These are phyloP conservation scores for Pararge aegeria DNA, from an alignment of 1,140 invertebrate genomes.

Conservation along the genomic window DNA sequence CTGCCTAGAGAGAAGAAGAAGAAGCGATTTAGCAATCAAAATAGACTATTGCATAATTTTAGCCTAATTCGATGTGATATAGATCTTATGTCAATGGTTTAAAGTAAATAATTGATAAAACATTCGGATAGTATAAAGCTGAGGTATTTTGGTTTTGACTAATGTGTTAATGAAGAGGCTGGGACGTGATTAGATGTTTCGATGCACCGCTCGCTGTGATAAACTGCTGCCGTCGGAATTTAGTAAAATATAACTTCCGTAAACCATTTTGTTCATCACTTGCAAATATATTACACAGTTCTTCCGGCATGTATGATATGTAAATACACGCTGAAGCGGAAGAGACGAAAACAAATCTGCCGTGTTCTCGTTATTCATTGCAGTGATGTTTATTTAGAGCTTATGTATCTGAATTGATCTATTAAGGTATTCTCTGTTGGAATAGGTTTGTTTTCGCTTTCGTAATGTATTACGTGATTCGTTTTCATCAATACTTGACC, in stretches of 20 bases:
- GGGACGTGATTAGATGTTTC: constrained; percentile 44
- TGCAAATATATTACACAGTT: constrained; percentile 58
- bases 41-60: background rate
- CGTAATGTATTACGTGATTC: background rate
- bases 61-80: background rate
- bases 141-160: constrained; percentile 42
- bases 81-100: background rate
- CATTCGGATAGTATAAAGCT: constrained; percentile 34
- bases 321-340: constrained; percentile 60
- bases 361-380: constrained; percentile 39
- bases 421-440: background rate
- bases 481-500: background rate
- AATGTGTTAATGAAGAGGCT: constrained; percentile 40
- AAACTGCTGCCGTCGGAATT: constrained; percentile 46
- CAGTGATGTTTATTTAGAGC: constrained; percentile 34
- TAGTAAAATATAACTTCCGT: constrained; percentile 62
- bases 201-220: constrained; percentile 31
- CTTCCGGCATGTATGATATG: constrained; percentile 62
- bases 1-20: no score
- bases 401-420: constrained; percentile 19
- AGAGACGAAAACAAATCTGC: constrained; percentile 66
- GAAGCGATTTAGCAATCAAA: background rate
- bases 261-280: constrained; percentile 62
- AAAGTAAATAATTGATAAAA: background rate
- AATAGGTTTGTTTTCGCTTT: background rate